A percentile compares a stretch with the other conserved stretches of the same genome.
Evolutionary conservation across 1,140 invertebrate genomes (phyloP).

Genomic region (Solenopsis invicta): DNA sequence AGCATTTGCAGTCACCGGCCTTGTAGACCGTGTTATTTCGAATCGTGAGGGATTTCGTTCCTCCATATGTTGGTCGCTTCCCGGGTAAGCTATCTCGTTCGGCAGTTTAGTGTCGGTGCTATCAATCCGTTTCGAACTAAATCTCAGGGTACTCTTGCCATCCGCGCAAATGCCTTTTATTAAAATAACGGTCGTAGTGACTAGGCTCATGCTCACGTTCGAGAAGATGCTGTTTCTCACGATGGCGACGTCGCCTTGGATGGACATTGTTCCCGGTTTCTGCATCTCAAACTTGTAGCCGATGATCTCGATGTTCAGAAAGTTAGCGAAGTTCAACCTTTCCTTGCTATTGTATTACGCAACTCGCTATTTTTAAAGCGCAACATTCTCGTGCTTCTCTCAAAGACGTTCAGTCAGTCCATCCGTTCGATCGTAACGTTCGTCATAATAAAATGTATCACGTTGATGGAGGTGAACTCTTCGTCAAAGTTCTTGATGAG

Average conservation of each 20-base stretch:
- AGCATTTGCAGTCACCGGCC: conserved; percentile 80
- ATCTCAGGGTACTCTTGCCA: conserved; percentile 78
- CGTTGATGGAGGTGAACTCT: conserved; percentile 67
- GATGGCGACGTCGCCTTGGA: conserved; percentile 65
- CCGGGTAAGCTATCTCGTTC: conserved; percentile 77
- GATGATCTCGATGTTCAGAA: conserved; percentile 72
- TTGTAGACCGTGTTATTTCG: conserved; percentile 79
- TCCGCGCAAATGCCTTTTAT: conserved; percentile 76
- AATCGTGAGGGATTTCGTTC: conserved; percentile 25
- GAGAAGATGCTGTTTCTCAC: conserved; percentile 73
- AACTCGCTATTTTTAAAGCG: conserved; percentile 71
- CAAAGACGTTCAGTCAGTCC: conserved; percentile 69
- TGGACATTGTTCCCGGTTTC: conserved; percentile 71
- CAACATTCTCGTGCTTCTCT: conserved; percentile 61
- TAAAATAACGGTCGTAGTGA: conserved; percentile 51
- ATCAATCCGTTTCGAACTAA: conserved; percentile 71
- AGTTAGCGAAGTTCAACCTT: conserved; percentile 72
- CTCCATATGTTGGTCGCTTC: conserved; percentile 7
- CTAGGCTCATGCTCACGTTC: conserved; percentile 76
- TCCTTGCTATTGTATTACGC: conserved; percentile 63
- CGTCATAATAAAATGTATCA: conserved; percentile 70
- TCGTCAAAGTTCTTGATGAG: conserved; percentile 76
- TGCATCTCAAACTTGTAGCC: conserved; percentile 75
- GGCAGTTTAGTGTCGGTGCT: conserved; percentile 75
- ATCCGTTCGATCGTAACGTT: conserved; percentile 77